phyloP scores from a whole-genome alignment of 2,113 vertebrate genomes.

The Ancistrus triradiatus region DNA sequence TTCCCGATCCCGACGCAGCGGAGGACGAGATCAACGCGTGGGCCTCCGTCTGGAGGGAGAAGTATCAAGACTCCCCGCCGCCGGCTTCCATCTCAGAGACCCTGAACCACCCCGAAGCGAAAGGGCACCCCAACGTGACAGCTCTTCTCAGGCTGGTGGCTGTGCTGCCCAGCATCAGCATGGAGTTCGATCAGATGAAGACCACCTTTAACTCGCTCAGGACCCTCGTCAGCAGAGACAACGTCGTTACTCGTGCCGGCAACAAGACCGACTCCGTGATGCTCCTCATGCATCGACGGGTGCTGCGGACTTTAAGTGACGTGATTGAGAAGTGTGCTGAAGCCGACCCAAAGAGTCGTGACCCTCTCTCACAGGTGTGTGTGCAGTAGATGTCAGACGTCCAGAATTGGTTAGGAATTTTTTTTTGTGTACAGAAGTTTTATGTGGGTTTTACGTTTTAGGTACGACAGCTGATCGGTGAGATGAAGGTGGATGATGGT shows the following conservation, averaged over 20 bases:
- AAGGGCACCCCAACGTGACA: constrained; percentile 82
- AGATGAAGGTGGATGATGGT: constrained; percentile 59
- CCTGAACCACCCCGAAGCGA: constrained; percentile 82
- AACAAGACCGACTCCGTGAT: constrained; percentile 77
- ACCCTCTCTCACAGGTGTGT: constrained; percentile 62
- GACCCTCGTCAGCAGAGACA: constrained; percentile 73
- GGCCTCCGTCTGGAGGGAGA: constrained; percentile 88
- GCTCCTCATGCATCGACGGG: constrained; percentile 81
- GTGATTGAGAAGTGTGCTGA: constrained; percentile 86
- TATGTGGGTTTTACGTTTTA: constrained; percentile 36
- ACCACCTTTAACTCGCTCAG: constrained; percentile 80
- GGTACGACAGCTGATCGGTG: constrained; percentile 58
- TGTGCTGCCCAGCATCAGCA: constrained; percentile 86
- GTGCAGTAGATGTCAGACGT: too few species aligned
- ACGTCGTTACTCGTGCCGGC: constrained; percentile 73
- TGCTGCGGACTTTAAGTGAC: constrained; percentile 81
- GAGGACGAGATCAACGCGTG: constrained; percentile 87
- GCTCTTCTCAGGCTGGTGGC: constrained; percentile 82
- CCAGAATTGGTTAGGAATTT: too few species aligned
- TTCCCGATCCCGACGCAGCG: constrained; percentile 81
- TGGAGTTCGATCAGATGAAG: constrained; percentile 85
- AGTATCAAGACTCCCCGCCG: constrained; percentile 83
- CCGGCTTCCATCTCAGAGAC: constrained; percentile 88
- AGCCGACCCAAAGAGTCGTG: constrained; percentile 71
- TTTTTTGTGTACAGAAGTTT: too few species aligned